Evolutionary conservation across 2,888 invertebrate genomes (phyloP).

Genomic region (Tachystola acroxantha): DNA sequence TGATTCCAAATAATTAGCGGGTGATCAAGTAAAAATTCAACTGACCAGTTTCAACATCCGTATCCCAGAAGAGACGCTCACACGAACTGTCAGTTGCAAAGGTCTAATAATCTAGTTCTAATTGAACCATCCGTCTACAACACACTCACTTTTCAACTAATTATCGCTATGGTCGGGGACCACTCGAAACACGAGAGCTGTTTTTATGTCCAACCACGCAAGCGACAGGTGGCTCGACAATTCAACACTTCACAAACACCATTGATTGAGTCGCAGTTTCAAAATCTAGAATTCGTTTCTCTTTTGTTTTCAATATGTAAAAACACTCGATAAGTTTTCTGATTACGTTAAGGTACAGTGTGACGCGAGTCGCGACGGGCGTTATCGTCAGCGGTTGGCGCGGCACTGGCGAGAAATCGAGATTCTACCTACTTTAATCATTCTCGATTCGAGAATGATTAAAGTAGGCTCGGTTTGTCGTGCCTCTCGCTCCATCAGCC

Average conservation of each 20-base stretch:
- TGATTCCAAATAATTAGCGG: constrained; percentile 3
- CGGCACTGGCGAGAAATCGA: constrained; percentile 63
- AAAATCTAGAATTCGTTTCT: constrained; percentile 36
- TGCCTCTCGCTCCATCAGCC: constrained; percentile 50
- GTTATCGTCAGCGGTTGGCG: constrained; percentile 50
- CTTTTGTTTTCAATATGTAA: constrained; percentile 36
- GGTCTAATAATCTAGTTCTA: constrained; percentile 57
- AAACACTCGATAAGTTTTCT: constrained; percentile 43
- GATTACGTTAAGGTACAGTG: constrained; percentile 31
- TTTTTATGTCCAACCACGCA: constrained; percentile 57
- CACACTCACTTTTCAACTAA: constrained; percentile 75
- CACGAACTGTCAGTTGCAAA: constrained; percentile 41
- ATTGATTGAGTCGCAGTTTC: constrained; percentile 49
- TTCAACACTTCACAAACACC: constrained; percentile 48
- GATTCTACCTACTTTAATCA: too few relatives aligned
- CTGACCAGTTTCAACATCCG: constrained; percentile 72
- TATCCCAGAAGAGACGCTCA: constrained; percentile 34
- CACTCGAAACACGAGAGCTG: constrained; percentile 64
- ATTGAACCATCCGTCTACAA: constrained; percentile 66
- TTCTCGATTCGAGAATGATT: constrained; percentile 58
- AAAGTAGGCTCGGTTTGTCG: constrained; percentile 34
- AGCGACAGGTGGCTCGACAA: constrained; percentile 9
- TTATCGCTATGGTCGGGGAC: constrained; percentile 59
- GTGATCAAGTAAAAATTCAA: constrained; percentile 36
- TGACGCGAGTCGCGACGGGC: constrained; percentile 36